phyloP scores from a whole-genome alignment of 2,888 invertebrate species.

The Timandra comae region DNA sequence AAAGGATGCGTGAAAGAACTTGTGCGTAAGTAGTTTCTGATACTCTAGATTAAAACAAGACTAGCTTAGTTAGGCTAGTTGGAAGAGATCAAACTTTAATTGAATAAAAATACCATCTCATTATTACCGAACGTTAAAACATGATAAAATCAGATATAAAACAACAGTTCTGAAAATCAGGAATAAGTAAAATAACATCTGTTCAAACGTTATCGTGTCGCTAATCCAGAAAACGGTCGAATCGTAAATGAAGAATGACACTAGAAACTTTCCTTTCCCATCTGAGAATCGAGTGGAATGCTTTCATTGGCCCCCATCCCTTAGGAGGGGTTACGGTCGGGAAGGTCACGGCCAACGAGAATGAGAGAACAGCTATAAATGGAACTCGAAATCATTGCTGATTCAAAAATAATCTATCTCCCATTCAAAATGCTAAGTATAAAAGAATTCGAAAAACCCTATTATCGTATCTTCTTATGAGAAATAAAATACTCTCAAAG shows the following conservation, averaged over 20 bases:
- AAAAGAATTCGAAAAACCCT: too few species aligned
- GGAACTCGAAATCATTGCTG: constrained; percentile 5
- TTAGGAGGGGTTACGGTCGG: constrained; percentile 12
- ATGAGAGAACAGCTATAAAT: constrained; percentile 9
- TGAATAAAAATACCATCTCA: too few species aligned
- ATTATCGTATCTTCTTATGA: too few species aligned
- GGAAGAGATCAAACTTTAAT: too few species aligned
- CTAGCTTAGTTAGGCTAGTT: too few species aligned
- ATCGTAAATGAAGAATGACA: constrained; percentile 32
- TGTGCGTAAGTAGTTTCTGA: too few species aligned
- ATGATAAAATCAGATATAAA: constrained; percentile 7
- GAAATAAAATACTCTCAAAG: too few species aligned
- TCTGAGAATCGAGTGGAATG: constrained; percentile 22
- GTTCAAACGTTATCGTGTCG: constrained; percentile 15
- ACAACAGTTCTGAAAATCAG: constrained; percentile 1
- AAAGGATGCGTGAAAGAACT: too few species aligned
- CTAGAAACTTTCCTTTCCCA: constrained; percentile 25
- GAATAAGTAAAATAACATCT: constrained; percentile 7
- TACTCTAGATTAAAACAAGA: too few species aligned
- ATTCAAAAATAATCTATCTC: background rate
- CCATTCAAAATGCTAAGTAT: too few species aligned
- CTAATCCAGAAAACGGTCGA: constrained; percentile 20
- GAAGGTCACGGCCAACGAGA: constrained; percentile 11
- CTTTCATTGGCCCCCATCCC: constrained; percentile 21
- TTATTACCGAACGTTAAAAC: too few species aligned